phyloP scores from a whole-genome alignment of 2,113 vertebrate genomes.

The Antechinus flavipes region DNA sequence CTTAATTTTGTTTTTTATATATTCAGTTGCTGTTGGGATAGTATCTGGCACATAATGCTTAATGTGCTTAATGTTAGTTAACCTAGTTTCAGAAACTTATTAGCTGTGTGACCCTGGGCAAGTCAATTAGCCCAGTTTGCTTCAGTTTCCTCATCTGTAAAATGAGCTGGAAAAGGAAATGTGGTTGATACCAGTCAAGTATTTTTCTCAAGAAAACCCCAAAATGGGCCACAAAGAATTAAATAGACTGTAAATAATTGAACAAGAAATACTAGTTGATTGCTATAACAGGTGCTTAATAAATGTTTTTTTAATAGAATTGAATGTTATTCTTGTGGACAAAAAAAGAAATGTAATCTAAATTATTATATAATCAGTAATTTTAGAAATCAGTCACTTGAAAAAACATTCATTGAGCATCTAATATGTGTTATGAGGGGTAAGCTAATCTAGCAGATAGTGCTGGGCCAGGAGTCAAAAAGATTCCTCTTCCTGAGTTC shows the following conservation, averaged over 20 bases:
- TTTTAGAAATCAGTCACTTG: too few species aligned
- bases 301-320: too few species aligned
- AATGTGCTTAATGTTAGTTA: not conserved
- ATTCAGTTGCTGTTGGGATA: not conserved
- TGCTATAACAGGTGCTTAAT: too few species aligned
- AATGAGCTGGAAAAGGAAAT: not conserved
- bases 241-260: not conserved
- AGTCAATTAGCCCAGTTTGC: not conserved
- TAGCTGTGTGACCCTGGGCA: not conserved
- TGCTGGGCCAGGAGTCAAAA: too few species aligned
- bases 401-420: too few species aligned
- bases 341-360: too few species aligned
- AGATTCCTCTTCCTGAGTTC: too few species aligned
- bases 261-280: too few species aligned
- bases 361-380: too few species aligned
- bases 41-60: not conserved
- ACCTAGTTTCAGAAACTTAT: not conserved
- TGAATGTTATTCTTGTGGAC: too few species aligned
- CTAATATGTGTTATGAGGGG: too few species aligned
- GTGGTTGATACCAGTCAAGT: not conserved
- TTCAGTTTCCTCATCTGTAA: not conserved
- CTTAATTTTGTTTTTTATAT: not conserved
- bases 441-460: too few species aligned
- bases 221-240: not conserved
- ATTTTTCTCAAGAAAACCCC: not conserved